Base-by-base conservation (phyloP, 2,888 invertebrate species). In the Trissonchulus sp. region DNA sequence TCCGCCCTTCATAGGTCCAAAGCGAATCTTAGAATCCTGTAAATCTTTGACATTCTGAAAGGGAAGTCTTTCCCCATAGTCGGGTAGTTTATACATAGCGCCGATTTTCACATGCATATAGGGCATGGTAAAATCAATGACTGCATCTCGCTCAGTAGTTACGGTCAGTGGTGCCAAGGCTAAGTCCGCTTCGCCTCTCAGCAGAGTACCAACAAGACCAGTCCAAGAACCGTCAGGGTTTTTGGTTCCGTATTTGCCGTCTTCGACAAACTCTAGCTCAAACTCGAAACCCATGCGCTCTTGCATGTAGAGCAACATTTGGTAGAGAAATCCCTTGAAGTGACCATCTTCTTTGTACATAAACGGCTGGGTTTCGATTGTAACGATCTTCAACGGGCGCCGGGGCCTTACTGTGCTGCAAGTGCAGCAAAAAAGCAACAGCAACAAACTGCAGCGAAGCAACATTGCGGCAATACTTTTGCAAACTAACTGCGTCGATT, bases 101-200 rank as follows among this genome's bases (percentile, higher is more conserved):
- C 48, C 48, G 8, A 48, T 8, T 23, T 48, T 48, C 8, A 48
- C 48, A 23, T 48, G 71, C 71, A 36, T 35, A 28, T 36, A 2
- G 37, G 37, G 18, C 3, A 3, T 36, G 37, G 37, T 72, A 33
- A 60, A 72, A 33, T 72, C 72, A n/a, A 72, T 72, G 3, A 36
- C 72, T 28, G 38, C 60, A 38, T 34, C 60, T 30, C 72, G 18
- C 2, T 72, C 62, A 36, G 28, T 33, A 15, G 60, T 72, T n/a
- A 72, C 34, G 30, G 72, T 72, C 33, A 72, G 33, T 30, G 72
- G 72, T 15, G 72, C 72, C 3, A 72, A 3, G 8, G 62, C 72
- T 2, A 72, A 38, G 30, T 8, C 60, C 28, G 72, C 71, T 36
- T 37, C 36, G 15, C 71, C 37, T 23, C n/a, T 2, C n/a, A 71